A percentile compares a stretch with the other conserved stretches of the same genome.
These are phyloP conservation scores for Lycopodina hypogea DNA, from an alignment of 37 sponge, comb jelly and placozoan species.

Conservation along the genomic window DNA sequence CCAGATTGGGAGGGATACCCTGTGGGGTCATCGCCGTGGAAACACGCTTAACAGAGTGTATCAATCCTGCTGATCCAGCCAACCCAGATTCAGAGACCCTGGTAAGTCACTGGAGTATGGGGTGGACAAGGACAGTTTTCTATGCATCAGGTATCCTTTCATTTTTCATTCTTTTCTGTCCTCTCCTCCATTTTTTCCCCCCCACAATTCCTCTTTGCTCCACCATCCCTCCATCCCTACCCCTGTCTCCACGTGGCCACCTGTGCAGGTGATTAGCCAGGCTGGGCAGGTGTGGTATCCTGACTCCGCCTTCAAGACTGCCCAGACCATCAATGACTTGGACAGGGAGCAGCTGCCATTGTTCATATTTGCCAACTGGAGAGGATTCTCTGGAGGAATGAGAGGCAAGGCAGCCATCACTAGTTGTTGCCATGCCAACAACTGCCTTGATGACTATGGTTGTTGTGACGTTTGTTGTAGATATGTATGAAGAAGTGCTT, in stretches of 20 bases:
- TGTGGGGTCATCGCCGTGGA: slow-evolving; percentile 97
- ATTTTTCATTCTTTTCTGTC: background rate
- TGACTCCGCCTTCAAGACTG: slow-evolving; percentile 99
- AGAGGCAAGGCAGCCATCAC: slow-evolving; percentile 70
- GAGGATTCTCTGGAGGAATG: slow-evolving; percentile 98
- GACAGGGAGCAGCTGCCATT: slow-evolving; percentile 90
- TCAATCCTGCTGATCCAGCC: slow-evolving; percentile 95
- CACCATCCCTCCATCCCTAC: background rate
- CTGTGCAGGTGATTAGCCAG: slow-evolving; percentile 70
- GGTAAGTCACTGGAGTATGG: slow-evolving; percentile 36
- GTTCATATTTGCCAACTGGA: slow-evolving; percentile 98
- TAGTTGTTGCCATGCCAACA: background rate
- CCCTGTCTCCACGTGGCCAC: no score
- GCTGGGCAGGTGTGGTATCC: slow-evolving; percentile 99
- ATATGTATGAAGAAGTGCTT: slow-evolving; percentile 96
- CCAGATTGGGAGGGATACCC: slow-evolving; percentile 96
- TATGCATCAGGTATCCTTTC: background rate
- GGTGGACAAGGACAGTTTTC: background rate
- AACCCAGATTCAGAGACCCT: slow-evolving; percentile 86
- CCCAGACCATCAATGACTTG: slow-evolving; percentile 93
- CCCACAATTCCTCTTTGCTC: background rate
- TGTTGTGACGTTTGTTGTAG: slow-evolving; percentile 24
- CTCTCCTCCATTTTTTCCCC: background rate
- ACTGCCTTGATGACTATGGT: background rate
- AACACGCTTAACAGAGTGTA: slow-evolving; percentile 83